Percentiles rank a stretch among this genome's conserved stretches.
Conservation (phyloP, 2,113 vertebrate genomes). For the Bujurquina vittata region DNA sequence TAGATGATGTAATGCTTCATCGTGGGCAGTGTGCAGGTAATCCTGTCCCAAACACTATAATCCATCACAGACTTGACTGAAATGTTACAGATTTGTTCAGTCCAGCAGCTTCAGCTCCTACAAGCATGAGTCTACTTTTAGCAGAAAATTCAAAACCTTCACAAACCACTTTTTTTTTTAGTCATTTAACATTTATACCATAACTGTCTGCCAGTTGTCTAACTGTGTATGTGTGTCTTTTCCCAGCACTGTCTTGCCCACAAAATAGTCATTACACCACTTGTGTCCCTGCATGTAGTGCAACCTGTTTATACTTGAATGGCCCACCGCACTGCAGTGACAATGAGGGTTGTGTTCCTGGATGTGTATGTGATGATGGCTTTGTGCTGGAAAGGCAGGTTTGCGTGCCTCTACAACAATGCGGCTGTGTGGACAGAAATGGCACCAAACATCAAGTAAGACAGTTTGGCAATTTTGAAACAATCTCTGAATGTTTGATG, state of each 20-base stretch:
- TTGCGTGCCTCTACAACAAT: conserved; percentile 82
- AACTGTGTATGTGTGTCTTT: neutral
- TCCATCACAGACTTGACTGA: neutral
- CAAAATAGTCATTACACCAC: conserved; percentile 78
- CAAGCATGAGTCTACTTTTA: neutral
- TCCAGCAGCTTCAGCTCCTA: conserved; percentile 4
- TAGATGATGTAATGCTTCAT: conserved; percentile 82
- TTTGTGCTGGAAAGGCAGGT: conserved; percentile 75
- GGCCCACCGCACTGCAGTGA: conserved; percentile 77
- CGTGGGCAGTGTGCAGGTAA: conserved; percentile 78
- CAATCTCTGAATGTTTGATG: neutral
- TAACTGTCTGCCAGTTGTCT: neutral
- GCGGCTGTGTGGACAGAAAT: conserved; percentile 83
- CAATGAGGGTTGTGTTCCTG: conserved; percentile 72
- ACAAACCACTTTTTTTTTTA: neutral
- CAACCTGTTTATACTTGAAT: conserved; percentile 82
- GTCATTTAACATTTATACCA: neutral
- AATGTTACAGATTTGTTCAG: neutral
- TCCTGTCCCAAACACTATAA: neutral
- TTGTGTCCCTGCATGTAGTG: conserved; percentile 81
- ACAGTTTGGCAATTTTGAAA: neutral
- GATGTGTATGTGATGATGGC: conserved; percentile 83
- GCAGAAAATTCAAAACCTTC: neutral
- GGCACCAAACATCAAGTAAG: conserved; percentile 78
- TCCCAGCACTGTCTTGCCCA: conserved; percentile 79